phyloP scores from a whole-genome alignment of 2,113 vertebrate species.

The Redunca redunca region DNA sequence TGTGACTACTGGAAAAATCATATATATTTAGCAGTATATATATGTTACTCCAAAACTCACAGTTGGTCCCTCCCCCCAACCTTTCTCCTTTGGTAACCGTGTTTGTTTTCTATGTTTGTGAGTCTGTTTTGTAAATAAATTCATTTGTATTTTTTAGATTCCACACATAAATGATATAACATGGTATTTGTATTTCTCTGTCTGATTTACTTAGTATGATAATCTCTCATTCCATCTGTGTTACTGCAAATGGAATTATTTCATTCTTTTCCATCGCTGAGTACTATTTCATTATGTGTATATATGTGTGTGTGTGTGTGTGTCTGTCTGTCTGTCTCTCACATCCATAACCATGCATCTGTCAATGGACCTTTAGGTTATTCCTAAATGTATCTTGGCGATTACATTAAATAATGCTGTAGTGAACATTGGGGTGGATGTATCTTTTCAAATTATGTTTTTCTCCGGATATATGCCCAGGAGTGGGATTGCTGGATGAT shows the following conservation, averaged over 20 bases:
- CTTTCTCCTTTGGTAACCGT: background rate
- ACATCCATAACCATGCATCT: background rate
- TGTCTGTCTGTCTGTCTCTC: background rate
- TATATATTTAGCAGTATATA: background rate
- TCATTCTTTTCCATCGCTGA: background rate
- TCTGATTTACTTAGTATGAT: background rate
- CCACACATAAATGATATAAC: background rate
- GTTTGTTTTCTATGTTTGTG: background rate
- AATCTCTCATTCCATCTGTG: background rate
- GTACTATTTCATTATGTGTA: background rate
- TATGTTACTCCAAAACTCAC: background rate
- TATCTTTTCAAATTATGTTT: background rate
- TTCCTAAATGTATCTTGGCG: background rate
- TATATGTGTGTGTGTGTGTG: background rate
- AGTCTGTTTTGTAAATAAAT: background rate
- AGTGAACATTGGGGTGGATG: background rate
- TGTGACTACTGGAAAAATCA: background rate
- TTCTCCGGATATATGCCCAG: background rate
- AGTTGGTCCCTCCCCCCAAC: background rate
- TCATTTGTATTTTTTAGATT: background rate
- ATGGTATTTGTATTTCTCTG: background rate
- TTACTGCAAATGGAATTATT: background rate
- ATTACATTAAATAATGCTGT: background rate
- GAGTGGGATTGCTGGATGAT: background rate
- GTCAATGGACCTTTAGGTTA: background rate